phyloP scores from a whole-genome alignment of 2,888 invertebrate species.

The Drosophila glabriapex region DNA sequence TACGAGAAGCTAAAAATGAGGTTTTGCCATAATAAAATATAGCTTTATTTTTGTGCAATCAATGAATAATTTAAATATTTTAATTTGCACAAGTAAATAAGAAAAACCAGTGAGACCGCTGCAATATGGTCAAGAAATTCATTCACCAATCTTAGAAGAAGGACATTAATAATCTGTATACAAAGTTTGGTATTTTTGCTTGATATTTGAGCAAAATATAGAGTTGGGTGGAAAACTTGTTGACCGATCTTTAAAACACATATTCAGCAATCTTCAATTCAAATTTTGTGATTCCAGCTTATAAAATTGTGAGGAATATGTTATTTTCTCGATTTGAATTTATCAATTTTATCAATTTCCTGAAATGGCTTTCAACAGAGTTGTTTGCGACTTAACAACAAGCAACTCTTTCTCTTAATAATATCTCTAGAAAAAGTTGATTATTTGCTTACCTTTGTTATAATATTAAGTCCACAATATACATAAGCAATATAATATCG shows the following conservation, averaged over 20 bases:
- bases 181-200: neutral
- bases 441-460: conserved; percentile 1
- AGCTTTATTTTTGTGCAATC: neutral
- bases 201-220: neutral
- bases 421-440: neutral
- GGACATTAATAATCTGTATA: neutral
- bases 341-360: neutral
- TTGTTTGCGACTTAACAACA: neutral
- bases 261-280: neutral
- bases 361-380: neutral
- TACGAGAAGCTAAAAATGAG: neutral
- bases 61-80: neutral
- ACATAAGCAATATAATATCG: neutral
- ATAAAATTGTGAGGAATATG: fast-evolving
- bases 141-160: neutral
- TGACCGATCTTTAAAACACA: neutral
- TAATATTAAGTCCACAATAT: neutral
- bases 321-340: neutral
- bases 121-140: neutral
- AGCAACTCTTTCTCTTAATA: neutral
- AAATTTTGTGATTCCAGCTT: neutral
- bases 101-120: neutral
- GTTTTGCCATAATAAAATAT: no score
- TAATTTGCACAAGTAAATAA: neutral
- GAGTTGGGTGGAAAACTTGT: neutral